Percentiles rank a stretch among this genome's conserved stretches.
phyloP scores from a whole-genome alignment of 2,113 vertebrate species.

The Eretmochelys imbricata region DNA sequence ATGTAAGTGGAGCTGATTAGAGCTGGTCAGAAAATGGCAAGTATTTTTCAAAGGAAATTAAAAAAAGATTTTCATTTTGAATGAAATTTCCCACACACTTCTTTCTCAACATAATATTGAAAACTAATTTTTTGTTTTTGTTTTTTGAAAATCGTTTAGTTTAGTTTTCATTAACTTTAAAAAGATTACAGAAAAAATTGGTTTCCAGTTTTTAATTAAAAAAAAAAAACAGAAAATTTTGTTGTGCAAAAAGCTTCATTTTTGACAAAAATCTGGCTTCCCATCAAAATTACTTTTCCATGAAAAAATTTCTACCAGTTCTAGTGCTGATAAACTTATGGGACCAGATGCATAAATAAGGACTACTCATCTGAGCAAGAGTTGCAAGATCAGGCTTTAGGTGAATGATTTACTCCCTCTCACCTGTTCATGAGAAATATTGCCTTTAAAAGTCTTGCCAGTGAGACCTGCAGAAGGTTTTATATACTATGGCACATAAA shows the following conservation, averaged over 20 bases:
- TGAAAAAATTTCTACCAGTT: not conserved
- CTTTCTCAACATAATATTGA: not conserved
- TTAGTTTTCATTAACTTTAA: not conserved
- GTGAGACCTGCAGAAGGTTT: not conserved
- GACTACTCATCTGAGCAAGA: not conserved
- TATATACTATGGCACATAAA: not conserved
- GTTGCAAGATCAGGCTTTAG: not conserved
- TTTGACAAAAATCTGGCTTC: not conserved
- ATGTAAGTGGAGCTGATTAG: not conserved
- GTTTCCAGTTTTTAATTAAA: not conserved
- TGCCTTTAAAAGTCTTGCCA: not conserved
- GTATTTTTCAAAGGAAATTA: not conserved
- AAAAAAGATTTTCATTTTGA: not conserved
- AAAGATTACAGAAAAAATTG: not conserved
- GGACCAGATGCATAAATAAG: not conserved
- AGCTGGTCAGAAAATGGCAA: not conserved
- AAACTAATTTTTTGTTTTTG: not conserved
- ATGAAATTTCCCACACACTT: not conserved
- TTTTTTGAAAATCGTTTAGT: not conserved
- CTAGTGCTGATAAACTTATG: not conserved
- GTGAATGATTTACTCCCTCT: fast-evolving
- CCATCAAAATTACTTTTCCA: not conserved
- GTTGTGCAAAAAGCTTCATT: not conserved
- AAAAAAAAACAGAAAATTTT: not conserved
- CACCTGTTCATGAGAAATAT: not conserved